Conservation (phyloP, 2,113 vertebrate species). For the Malurus elegans region DNA sequence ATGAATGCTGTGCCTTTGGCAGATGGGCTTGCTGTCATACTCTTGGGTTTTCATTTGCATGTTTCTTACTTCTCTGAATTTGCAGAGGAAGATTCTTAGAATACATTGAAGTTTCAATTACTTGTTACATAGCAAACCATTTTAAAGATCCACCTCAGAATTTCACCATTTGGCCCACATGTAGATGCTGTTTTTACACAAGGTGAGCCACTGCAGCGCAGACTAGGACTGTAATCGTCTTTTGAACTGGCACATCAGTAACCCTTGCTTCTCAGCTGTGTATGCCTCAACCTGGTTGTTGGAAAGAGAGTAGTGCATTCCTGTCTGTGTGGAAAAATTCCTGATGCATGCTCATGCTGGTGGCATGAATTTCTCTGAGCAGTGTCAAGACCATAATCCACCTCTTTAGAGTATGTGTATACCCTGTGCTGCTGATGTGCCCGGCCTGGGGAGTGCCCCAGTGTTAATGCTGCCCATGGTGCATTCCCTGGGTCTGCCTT, state of each 20-base stretch:
- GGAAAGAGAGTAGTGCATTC: background rate
- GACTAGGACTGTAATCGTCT: background rate
- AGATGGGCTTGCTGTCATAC: background rate
- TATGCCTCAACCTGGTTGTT: background rate
- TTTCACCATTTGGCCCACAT: background rate
- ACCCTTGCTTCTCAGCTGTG: background rate
- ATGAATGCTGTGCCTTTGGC: background rate
- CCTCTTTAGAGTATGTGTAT: background rate
- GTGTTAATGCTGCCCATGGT: background rate
- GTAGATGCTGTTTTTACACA: background rate
- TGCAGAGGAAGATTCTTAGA: background rate
- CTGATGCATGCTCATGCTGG: background rate
- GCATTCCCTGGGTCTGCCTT: background rate
- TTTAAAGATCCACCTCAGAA: background rate
- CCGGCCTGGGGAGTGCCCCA: background rate
- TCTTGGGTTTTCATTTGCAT: background rate
- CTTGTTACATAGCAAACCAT: background rate
- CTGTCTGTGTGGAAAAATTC: background rate
- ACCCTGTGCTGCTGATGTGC: background rate
- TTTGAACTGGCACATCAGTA: background rate
- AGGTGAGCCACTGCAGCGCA: background rate
- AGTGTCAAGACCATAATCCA: background rate
- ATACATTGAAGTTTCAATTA: background rate
- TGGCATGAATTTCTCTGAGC: background rate
- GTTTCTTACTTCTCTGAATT: background rate